Evolutionary conservation across 2,888 invertebrate species (phyloP), one percentile per base, ranked within the genome.

Genomic region (Eilema griseolum): DNA sequence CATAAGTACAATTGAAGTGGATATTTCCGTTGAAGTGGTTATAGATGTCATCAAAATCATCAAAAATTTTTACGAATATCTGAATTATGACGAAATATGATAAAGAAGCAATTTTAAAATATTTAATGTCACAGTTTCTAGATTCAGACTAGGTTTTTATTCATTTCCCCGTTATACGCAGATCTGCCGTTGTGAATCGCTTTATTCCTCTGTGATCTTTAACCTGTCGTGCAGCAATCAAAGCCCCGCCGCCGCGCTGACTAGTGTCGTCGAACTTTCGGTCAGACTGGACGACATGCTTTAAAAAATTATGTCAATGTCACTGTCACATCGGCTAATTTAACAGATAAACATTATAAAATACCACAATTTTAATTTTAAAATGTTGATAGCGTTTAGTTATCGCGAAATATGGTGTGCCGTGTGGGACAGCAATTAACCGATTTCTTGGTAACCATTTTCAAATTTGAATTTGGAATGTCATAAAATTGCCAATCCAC

Each of bases 221-320:
- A 26, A 66, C 66, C 59, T 37, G 7, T 26, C 66, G 24, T 59
- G 66, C 14, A 24, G 37, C 26, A 56, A 70, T 66, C 61, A 66
- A 66, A 70, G 66, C 37, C 24, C 66, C 28, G 66, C 23, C 66
- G n/a, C 52, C 52, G 52, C 52, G n/a, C 52, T 52, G 52, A 52
- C 52, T 31, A 70, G 37, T 59, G 66, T 66, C 59, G 37, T 33
- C 59, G 66, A 66, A 59, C 66, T 59, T 57, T 24, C 57, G 31
- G 2, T 24, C 66, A 66, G 26, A 59, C 26, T 33, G 23, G 5
- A 37, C 66, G 12, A 14, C 16, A 59, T 26, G 26, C 59, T 57
- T 66, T 28, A 7, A 12, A 59, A 24, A 26, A 37, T 26, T 37
- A 37, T 59, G 41, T 66, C 37, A 66, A 59, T 66, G 66, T 59